Base-by-base conservation (phyloP, 1,140 invertebrate genomes). In the Dufourea novaeangliae region DNA sequence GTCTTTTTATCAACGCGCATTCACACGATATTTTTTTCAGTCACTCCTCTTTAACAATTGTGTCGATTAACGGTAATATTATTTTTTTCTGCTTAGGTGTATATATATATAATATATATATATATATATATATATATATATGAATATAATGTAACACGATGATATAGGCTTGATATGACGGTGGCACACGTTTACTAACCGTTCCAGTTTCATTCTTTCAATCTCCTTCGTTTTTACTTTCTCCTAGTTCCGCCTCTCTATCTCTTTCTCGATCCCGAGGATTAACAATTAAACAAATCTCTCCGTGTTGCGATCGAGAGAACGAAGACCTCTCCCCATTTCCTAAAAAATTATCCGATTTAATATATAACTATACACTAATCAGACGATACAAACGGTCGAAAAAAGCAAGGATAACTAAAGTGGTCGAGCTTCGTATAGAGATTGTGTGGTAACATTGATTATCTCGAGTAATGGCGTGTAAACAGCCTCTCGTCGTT, bases 101-200 rank as follows among this genome's bases (percentile, higher is more conserved):
- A 66, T 78, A 82, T 87, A 77, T 70, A 69, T 59, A 77, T 41
- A 59, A 76, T 70, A 59, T 52, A 76, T 39, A 52, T 59, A 46
- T 71, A 74, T 71, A 52, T 56, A 70, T 84, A 59, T 70, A 76
- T 75, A 37, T 70, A 56, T 76, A 27, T 61, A 72, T 75, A 83
- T 83, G 83, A 79, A 80, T 90, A 89, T 84, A 86, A 88, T 83
- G 71, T 92, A 92, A 92, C 90, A 91, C 86, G 88, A 90, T 92
- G 91, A 92, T 92, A 92, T 92, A 92, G 90, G 90, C 88, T 92
- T 92, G 91, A 92, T 92, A 92, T 92, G 91, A 91, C 86, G 86
- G 86, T 90, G 90, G 88, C 85, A 87, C 86, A 87, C 84, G 80
- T 87, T 87, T 83, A 84, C 57, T 85, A 74, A 77, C 69, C 79